phyloP scores from a whole-genome alignment of 2,888 invertebrate genomes.

The Spisula solida region DNA sequence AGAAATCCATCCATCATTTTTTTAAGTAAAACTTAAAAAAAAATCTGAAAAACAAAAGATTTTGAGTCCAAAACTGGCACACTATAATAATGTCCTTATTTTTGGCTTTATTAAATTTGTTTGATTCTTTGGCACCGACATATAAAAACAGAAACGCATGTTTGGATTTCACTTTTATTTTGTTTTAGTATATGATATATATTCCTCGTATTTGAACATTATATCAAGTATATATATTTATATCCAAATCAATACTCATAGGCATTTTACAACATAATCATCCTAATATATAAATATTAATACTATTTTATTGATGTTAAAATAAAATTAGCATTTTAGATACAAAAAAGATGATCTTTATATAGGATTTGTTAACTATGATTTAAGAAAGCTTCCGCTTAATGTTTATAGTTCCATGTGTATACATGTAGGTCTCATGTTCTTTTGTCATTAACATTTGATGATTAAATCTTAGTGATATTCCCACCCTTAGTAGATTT shows the following conservation, averaged over 20 bases:
- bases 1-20: neutral
- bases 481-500: no score
- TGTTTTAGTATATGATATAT: neutral
- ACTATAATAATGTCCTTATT: neutral
- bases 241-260: neutral
- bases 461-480: no score
- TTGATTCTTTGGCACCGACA: neutral
- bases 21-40: neutral
- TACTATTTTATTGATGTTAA: neutral
- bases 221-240: neutral
- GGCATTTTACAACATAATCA: neutral
- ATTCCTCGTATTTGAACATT: neutral
- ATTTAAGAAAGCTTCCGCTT: no score
- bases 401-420: no score
- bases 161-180: slow-evolving; percentile 13
- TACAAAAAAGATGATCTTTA: no score
- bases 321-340: neutral
- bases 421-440: no score
- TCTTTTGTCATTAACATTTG: no score
- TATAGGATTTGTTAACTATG: no score
- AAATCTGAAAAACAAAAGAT: neutral
- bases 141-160: neutral
- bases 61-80: neutral
- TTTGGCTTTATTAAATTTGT: neutral
- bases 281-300: neutral